Base-by-base conservation (phyloP, 2,113 vertebrate species). In the Sapayoa aenigma region DNA sequence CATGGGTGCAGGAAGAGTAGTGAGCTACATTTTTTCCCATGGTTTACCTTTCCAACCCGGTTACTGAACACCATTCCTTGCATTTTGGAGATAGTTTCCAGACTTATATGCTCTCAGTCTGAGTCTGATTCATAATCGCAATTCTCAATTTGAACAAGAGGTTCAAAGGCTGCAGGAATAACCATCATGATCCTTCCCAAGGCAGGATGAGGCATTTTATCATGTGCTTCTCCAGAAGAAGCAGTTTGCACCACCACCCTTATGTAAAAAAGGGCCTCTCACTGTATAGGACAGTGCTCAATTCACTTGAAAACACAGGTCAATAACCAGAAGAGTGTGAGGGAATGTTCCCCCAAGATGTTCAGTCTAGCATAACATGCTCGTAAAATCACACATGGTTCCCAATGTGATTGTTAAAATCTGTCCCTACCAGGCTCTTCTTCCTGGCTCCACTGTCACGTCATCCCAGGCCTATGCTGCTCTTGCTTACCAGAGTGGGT, bases 101-200 rank as follows among this genome's bases (percentile, higher is more conserved):
- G 50, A 62, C 5, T 63, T 78, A 11, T 37, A 53, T 62, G 55
- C 5, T 52, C 35, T 80, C 30, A 46, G 8, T 27, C 10, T 33
- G 30, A 25, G 9, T 73, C 58, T 62, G 50, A 79, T 86, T 77
- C 41, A 76, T 24, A 50, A 35, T 42, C 31, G 47, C 37, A 12
- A 27, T 44, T 78, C 52, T 58, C 23, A 46, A 1, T 78, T 66
- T 82, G 58, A 74, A 47, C 14, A 68, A 20, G 27, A 23, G 89
- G 35, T 33, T 63, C 56, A 91, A 81, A 91, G 33, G 21, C 12
- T 84, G 44, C 56, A 60, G 28, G 28, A 74, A 77, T 15, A 68
- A 37, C 56, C n/a, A 68, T 52, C 49, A 35, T 0, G 0, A 39
- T 67, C 30, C 17, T 75, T 66, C 33, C 35, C 52, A 59, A 35